Evolutionary conservation across 2,113 vertebrate species (phyloP), one percentile per base, ranked within the genome.

Genomic region (Nicator chloris): DNA sequence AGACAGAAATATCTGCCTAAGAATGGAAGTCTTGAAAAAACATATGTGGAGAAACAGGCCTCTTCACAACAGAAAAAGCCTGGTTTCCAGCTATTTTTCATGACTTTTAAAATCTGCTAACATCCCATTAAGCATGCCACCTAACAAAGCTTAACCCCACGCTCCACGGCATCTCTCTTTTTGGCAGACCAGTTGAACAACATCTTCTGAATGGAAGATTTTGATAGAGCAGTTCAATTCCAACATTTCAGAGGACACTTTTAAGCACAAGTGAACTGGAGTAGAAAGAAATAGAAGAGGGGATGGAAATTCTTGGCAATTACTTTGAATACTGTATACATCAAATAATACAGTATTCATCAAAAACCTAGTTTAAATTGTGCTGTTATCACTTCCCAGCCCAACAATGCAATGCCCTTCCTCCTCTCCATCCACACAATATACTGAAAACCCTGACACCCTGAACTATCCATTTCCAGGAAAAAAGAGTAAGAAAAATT

Each of bases 11-110:
- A 94, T 28, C 50, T 80, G 54, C 39, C 47, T 45, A 88, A 82
- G 71, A 96, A 90, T 80, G 61, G 37, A 92, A 91, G 51, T 18
- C 51, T 59, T 84, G 51, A 90, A 96, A 96, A 30, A 94, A 90
- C 39, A 70, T 50, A 54, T 5, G 15, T 42, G 30, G 24, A 86
- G 35, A 45, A 86, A 71, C 8, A 65, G n/a, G 11, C 24, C 30
- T 60, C 21, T 66, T 75, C 13, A 1, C 18, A 86, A 72, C 7
- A 61, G 44, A 82, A 73, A 19, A 40, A 27, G 20, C 4, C 27
- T 35, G 2, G 18, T 72, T 91, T 81, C 20, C 33, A 75, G 4
- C 33, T 51, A 39, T 11, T 82, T 53, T 77, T 35, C 54, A 42
- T 2, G 27, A 39, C 31, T 76, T 53, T 87, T 72, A 49, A 69